Percentiles rank a stretch among this genome's conserved stretches.
phyloP scores from a whole-genome alignment of 1,140 invertebrate species.

The Chelonus insularis region DNA sequence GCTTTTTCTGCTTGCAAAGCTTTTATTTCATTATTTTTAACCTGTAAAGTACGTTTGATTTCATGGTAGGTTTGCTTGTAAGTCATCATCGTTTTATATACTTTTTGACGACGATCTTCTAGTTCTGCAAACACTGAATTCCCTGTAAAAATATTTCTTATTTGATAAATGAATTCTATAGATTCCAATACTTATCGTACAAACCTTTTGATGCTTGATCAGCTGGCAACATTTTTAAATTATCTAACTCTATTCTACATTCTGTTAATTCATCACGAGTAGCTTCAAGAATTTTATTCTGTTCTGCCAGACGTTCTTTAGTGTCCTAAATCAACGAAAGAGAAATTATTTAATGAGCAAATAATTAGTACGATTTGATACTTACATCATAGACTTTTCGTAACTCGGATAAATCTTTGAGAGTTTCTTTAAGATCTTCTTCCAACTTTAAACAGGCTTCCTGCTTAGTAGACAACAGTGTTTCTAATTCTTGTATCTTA shows the following conservation, averaged over 20 bases:
- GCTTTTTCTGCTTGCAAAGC: conserved; percentile 52
- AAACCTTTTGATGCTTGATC: conserved; percentile 41
- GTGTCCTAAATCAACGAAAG: conserved; percentile 28
- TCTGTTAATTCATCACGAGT: conserved; percentile 36
- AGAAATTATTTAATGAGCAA: background rate
- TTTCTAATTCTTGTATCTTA: conserved; percentile 29
- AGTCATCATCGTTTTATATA: conserved; percentile 48
- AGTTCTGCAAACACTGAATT: conserved; percentile 64
- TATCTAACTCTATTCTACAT: conserved; percentile 37
- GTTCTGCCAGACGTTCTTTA: conserved; percentile 32
- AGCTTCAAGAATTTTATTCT: conserved; percentile 36
- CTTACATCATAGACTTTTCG: conserved; percentile 26
- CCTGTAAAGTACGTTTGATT: conserved; percentile 50
- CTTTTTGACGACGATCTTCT: conserved; percentile 57
- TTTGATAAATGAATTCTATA: too few species aligned
- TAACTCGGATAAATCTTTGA: conserved; percentile 28
- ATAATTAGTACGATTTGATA: background rate
- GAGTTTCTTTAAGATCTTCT: conserved; percentile 13
- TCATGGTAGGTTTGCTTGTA: conserved; percentile 53
- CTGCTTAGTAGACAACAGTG: conserved; percentile 20
- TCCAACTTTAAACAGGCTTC: conserved; percentile 16
- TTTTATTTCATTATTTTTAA: conserved; percentile 53
- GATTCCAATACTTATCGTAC: too few species aligned
- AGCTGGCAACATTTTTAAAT: conserved; percentile 36
- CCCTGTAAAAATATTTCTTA: conserved; percentile 40